phyloP scores from a whole-genome alignment of 2,797 vertebrate species.

The Rhinichthys osculus region DNA sequence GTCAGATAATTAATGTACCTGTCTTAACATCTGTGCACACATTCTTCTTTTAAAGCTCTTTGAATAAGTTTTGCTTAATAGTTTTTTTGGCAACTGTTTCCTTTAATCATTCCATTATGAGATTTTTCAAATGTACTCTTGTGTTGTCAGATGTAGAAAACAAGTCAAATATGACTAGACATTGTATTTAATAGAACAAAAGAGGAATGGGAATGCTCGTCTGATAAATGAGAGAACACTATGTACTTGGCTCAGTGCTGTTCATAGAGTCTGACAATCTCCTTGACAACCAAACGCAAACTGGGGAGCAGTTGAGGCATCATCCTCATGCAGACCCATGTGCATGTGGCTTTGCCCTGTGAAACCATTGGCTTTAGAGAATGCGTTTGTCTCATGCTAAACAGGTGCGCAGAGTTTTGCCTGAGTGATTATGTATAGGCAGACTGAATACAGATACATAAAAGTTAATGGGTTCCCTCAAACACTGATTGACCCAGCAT shows the following conservation, averaged over 20 bases:
- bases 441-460: not conserved
- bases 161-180: not conserved
- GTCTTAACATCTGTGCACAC: not conserved
- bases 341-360: conserved; percentile 22
- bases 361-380: not conserved
- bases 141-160: not conserved
- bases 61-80: not conserved
- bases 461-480: not conserved
- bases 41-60: conserved; percentile 5
- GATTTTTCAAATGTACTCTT: not conserved
- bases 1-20: not conserved
- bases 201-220: not conserved
- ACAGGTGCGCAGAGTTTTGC: conserved; percentile 8
- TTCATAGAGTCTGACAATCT: conserved; percentile 57
- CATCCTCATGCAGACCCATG: conserved; percentile 46
- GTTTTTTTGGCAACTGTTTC: not conserved
- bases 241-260: conserved; percentile 45
- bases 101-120: not conserved
- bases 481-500: not conserved
- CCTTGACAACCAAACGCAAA: conserved; percentile 63
- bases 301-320: conserved; percentile 47
- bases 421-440: not conserved
- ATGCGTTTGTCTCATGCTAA: conserved; percentile 11
- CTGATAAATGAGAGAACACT: conserved; percentile 17
- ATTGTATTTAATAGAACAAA: conserved; percentile 5